Evolutionary conservation across 2,888 invertebrate genomes (phyloP).

Genomic region (Coleophora deauratella): DNA sequence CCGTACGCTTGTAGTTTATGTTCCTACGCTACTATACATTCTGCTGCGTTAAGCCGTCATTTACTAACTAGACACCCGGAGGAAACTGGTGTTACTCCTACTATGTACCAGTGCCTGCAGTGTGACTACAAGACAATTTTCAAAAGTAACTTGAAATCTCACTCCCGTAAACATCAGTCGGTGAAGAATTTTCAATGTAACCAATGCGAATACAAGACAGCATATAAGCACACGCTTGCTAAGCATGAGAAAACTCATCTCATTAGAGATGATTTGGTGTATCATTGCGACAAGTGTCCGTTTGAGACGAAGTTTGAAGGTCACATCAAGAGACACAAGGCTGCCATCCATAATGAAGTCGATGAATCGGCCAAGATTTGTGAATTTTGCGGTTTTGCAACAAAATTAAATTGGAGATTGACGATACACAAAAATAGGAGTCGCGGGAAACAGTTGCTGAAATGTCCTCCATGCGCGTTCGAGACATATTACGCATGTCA

Average conservation of each 20-base stretch:
- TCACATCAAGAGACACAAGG: conserved; percentile 24
- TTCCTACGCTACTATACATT: conserved; percentile 39
- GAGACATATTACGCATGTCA: conserved; percentile 41
- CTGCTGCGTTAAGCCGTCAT: conserved; percentile 34
- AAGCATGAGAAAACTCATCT: conserved; percentile 28
- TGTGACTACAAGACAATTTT: conserved; percentile 29
- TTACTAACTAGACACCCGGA: conserved; percentile 30
- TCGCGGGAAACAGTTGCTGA: conserved; percentile 24
- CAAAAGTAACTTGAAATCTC: conserved; percentile 20
- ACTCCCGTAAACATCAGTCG: conserved; percentile 18
- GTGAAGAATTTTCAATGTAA: conserved; percentile 32
- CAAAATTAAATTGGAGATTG: conserved; percentile 39
- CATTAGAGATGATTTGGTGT: conserved; percentile 5
- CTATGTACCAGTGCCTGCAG: conserved; percentile 17
- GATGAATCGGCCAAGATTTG: conserved; percentile 39
- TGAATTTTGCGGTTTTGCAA: conserved; percentile 43
- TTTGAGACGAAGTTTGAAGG: conserved; percentile 23
- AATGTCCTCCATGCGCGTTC: conserved; percentile 38
- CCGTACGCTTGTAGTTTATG: conserved; percentile 33
- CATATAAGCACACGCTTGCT: conserved; percentile 28
- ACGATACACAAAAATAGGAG: conserved; percentile 43
- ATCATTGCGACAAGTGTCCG: conserved; percentile 25
- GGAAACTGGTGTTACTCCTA: conserved; percentile 13
- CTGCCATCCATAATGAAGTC: conserved; percentile 21
- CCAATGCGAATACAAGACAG: conserved; percentile 26